Base-by-base conservation (phyloP, 1,140 invertebrate genomes). In the Drosophila repletoides region DNA sequence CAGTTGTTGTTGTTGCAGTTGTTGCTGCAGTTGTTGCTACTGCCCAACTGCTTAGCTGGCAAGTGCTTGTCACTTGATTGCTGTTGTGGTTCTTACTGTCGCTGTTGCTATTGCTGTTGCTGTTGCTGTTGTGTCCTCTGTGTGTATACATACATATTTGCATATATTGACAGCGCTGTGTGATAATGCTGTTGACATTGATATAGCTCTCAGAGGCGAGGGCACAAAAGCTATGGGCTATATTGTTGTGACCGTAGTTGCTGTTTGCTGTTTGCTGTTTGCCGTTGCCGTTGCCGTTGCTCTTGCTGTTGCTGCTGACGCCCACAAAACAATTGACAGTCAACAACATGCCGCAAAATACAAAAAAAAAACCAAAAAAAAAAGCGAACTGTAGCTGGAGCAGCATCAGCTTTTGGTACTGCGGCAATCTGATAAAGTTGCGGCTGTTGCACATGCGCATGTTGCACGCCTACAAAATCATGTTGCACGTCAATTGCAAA, bases 401-500 rank as follows among this genome's bases (percentile, higher is more conserved):
- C 55, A 52, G 31, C 40, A 17, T 45, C 26, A 36, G 55, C 33
- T 51, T 59, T 43, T 29, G 59, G 28, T n/a, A 38, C 48, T 49
- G 66, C 60, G 43, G 71, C 76, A 65, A 80, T 88, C 80, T 86
- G 86, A 80, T 88, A 81, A 86, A 73, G 73, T 71, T 80, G 75
- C 68, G 77, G 65, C 79, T 75, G 72, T 81, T 88, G 80, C 76
- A 73, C 81, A 87, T 87, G 81, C 83, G 81, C 88, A 89, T 89
- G 88, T 89, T 89, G 79, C 84, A 87, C 88, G 88, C 88, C 88
- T 88, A 89, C 88, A 89, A 89, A 89, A 88, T 89, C 88, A 89
- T 89, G 88, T 89, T 88, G 88, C 88, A 86, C 74, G 88, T 89
- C 88, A 89, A 77, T 89, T 63, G 70, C 59, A 72, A 45, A 55